These are phyloP conservation scores for Stichodactyla helianthus DNA, from an alignment of 64 coral and sea anemone genomes.

Conservation along the genomic window DNA sequence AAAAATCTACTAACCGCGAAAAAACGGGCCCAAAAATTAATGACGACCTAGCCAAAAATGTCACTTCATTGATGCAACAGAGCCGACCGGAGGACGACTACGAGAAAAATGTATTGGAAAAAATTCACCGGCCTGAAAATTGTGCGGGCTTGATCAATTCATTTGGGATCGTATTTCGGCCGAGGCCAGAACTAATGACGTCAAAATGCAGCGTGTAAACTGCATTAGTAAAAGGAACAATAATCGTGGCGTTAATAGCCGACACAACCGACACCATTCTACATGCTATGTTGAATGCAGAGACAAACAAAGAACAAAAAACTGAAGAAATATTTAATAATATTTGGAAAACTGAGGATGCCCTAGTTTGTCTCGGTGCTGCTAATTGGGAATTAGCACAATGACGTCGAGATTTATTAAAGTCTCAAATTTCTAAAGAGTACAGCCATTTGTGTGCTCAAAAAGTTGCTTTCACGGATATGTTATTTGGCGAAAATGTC, in stretches of 20 bases:
- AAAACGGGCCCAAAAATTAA: slow-evolving; percentile 27
- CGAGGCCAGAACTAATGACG: slow-evolving; percentile 22
- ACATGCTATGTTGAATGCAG: background rate
- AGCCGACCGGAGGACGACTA: slow-evolving; percentile 34
- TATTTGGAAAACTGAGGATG: slow-evolving; percentile 23
- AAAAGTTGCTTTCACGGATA: background rate
- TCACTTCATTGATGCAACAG: slow-evolving; percentile 37
- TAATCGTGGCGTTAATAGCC: no score
- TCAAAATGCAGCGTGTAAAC: slow-evolving; percentile 38
- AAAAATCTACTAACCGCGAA: slow-evolving; percentile 1
- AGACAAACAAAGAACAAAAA: background rate
- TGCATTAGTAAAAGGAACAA: slow-evolving; percentile 37
- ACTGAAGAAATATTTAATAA: no score
- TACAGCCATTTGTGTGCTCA: no score
- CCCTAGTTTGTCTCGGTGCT: slow-evolving; percentile 26
- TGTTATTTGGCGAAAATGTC: background rate
- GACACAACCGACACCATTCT: slow-evolving; percentile 21
- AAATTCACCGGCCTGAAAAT: slow-evolving; percentile 20
- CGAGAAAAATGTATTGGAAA: slow-evolving; percentile 37
- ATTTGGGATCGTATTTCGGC: slow-evolving; percentile 39
- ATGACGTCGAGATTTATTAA: slow-evolving; percentile 10
- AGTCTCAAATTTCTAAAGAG: no score
- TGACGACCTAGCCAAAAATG: slow-evolving; percentile 32
- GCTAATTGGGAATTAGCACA: slow-evolving; percentile 32
- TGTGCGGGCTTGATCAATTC: slow-evolving; percentile 36